Evolutionary conservation across 2,113 vertebrate genomes (phyloP), one percentile per base, ranked within the genome.

Genomic region (Notiomystis cincta): DNA sequence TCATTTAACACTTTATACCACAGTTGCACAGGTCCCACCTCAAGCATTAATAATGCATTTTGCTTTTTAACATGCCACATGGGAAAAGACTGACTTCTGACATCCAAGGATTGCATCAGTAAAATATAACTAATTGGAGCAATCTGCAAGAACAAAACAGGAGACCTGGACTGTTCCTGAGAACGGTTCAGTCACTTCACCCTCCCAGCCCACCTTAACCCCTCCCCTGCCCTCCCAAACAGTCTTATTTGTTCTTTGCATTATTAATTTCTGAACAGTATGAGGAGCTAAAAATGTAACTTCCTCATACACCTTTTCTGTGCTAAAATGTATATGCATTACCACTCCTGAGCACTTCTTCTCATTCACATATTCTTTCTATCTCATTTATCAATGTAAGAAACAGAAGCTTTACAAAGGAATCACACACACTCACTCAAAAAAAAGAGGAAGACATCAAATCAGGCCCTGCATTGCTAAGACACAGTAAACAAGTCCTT

Each of bases 41-140:
- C 60, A 92, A 89, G 82, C 62, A 93, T 93, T 97, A 95, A 95
- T 94, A 94, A 90, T 69, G 61, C 28, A 78, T 93, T 95, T 95
- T 93, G 82, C 75, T 93, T 95, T 95, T 93, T 89, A 90, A 94
- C 54, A n/a, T 84, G 71, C 51, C 79, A 62, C 82, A 69, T 16
- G 81, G 92, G 95, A 62, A 56, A 94, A 92, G 30, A 82, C 13
- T 5, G 5, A 84, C 81, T 96, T 72, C 77, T 70, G 82, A 73
- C 66, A 81, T 58, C 57, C 51, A 50, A 45, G 65, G 58, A 88
- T 62, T 95, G 82, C 33, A 35, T 71, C 23, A 91, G 53, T 88
- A 72, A 94, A 92, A 93, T 44, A 10, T 16, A 94, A 89, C 65
- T 92, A 96, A 95, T 50, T 82, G 87, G 72, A 57, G 56, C 31